phyloP scores from a whole-genome alignment of 2,888 invertebrate species.

The Lochmaea capreae region DNA sequence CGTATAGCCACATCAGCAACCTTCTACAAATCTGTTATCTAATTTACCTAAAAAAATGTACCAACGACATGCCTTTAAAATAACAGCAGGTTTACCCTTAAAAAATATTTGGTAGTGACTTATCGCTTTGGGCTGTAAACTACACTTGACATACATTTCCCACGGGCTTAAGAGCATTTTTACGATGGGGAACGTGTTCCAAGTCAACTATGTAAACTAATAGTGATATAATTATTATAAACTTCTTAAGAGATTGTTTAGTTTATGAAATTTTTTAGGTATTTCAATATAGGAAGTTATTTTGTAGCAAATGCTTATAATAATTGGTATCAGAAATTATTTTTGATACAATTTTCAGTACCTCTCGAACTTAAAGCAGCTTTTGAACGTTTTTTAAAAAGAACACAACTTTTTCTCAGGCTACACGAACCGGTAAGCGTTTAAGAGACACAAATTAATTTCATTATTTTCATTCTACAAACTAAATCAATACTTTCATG shows the following conservation, averaged over 20 bases:
- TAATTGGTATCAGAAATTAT: too few species aligned
- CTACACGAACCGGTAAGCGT: too few species aligned
- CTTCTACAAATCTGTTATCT: background rate
- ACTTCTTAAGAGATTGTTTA: background rate
- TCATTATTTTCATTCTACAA: too few species aligned
- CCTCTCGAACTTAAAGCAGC: too few species aligned
- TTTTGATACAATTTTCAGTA: too few species aligned
- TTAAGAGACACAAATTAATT: too few species aligned
- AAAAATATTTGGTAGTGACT: background rate
- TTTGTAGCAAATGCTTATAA: too few species aligned
- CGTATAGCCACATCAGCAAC: background rate
- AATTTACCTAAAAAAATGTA: background rate
- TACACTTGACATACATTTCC: constrained; percentile 41
- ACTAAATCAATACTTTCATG: too few species aligned
- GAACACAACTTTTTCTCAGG: too few species aligned
- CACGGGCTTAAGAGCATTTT: constrained; percentile 41
- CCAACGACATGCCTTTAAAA: background rate
- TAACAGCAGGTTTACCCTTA: background rate
- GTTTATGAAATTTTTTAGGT: background rate
- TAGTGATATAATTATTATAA: constrained; percentile 10
- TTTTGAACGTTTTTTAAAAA: too few species aligned
- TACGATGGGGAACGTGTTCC: constrained; percentile 39
- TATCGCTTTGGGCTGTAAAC: constrained; percentile 13
- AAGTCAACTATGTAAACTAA: constrained; percentile 38
- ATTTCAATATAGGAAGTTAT: background rate